Percentiles rank a stretch among this genome's conserved stretches.
Conservation (phyloP, 2,888 invertebrate genomes). For the Clitarchus hookeri region DNA sequence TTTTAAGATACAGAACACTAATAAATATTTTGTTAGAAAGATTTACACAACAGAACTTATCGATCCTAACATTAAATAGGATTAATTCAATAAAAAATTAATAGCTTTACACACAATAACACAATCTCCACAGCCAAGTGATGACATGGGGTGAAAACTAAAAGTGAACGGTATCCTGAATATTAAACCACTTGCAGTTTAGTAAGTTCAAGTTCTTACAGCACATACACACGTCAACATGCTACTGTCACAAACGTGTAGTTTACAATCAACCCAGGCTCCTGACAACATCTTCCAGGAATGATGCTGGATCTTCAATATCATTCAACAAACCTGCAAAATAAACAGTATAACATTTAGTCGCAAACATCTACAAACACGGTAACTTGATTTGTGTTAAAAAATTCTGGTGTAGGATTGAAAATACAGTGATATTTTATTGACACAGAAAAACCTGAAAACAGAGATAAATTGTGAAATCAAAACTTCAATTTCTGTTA, state of each 20-base stretch:
- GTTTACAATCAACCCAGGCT: slow-evolving; percentile 40
- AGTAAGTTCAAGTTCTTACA: not conserved
- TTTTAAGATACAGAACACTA: not conserved
- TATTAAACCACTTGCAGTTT: not conserved
- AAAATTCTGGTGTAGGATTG: too few relatives aligned
- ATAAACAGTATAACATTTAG: slow-evolving; percentile 22
- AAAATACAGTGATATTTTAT: too few relatives aligned
- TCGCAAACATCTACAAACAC: too few relatives aligned
- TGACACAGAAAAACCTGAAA: too few relatives aligned
- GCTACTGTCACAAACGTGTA: not conserved
- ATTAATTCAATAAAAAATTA: not conserved
- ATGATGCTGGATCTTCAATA: slow-evolving; percentile 67
- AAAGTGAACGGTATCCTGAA: not conserved
- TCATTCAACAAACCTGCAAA: slow-evolving; percentile 67
- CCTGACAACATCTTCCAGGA: slow-evolving; percentile 60
- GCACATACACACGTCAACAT: not conserved
- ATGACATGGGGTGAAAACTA: not conserved
- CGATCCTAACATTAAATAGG: too few relatives aligned
- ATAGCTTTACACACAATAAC: not conserved
- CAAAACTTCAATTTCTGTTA: too few relatives aligned
- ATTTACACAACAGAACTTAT: not conserved
- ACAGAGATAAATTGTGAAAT: too few relatives aligned
- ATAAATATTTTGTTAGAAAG: not conserved
- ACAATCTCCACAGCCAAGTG: not conserved
- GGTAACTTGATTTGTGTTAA: too few relatives aligned